Base-by-base conservation (phyloP, 2,113 vertebrate genomes). In the Agapornis roseicollis region DNA sequence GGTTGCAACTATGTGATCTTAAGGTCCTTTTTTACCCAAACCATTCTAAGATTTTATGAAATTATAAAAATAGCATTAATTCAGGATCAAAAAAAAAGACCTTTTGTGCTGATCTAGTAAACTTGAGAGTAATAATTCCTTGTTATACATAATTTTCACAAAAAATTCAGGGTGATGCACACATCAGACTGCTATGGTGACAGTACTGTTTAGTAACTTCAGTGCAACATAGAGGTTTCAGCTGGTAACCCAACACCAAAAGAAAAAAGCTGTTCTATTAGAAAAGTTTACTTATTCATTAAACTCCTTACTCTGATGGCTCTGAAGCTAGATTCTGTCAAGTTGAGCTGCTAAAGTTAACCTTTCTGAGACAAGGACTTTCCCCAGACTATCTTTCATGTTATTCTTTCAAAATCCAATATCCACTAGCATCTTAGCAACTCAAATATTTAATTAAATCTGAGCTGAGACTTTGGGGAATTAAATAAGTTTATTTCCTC, bases 391-490 rank as follows among this genome's bases (percentile, higher is more conserved):
- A 18, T 25, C 17, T 58, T 85, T 55, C 7, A 0, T 24, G 11
- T 50, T 72, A 41, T 52, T 79, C 31, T 89, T 80, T 91, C 31
- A 82, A 92, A 96, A 87, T 80, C 35, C 60, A 80, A 63, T 69
- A 87, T 46, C 72, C 4, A 28, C 18, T 8, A 80, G 35, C 71
- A 80, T 72, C 82, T 77, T 74, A 83, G 50, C n/a, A 91, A 71
- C 46, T 63, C 52, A 90, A 79, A 64, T 78, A 55, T 73, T 82
- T 88, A 81, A 96, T 64, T 25, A 92, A 89, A 93, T 66, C 41
- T 56, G 44, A 88, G 23, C 66, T 49, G 25, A 76, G 24, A 56
- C 69, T 88, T 76, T 22, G 11, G 58, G 33, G 65, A 86, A 91
- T 77, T 85, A 73, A 91, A 37, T 35, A 92, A 63, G 17, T 77